These are phyloP conservation scores for Etheostoma cragini DNA, from an alignment of 2,113 vertebrate genomes.

Conservation along the genomic window DNA sequence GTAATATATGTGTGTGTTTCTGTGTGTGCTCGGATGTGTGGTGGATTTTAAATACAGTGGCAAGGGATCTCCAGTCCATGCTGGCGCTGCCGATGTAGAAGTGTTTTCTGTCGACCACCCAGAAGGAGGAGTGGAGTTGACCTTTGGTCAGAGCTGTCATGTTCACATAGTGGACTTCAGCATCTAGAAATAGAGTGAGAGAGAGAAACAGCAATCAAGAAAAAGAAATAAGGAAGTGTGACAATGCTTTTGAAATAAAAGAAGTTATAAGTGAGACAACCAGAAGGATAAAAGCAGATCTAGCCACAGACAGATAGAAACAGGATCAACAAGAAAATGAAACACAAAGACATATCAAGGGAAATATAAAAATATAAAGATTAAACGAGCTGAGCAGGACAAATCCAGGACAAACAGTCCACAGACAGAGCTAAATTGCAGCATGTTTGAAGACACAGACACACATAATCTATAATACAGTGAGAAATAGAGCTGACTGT, in stretches of 20 bases:
- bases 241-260: not conserved
- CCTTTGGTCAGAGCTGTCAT: slow-evolving; percentile 93
- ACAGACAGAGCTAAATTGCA: slow-evolving; percentile 4
- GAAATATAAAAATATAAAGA: not conserved
- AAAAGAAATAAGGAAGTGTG: not conserved
- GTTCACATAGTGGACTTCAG: slow-evolving; percentile 92
- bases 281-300: slow-evolving; percentile 10
- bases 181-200: slow-evolving; percentile 81
- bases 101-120: slow-evolving; percentile 95
- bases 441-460: slow-evolving; percentile 26
- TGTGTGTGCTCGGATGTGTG: slow-evolving; percentile 16
- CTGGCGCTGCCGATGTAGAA: slow-evolving; percentile 94
- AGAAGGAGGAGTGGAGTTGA: slow-evolving; percentile 92
- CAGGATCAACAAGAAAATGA: not conserved
- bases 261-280: not conserved
- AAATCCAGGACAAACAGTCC: not conserved
- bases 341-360: not conserved
- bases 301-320: not conserved
- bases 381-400: not conserved
- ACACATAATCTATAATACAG: slow-evolving; percentile 7
- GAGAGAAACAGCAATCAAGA: not conserved
- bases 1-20: not conserved
- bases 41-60: slow-evolving; percentile 85
- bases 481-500: slow-evolving; percentile 61
- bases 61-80: slow-evolving; percentile 93